These are phyloP conservation scores for Cromileptes altivelis DNA, from an alignment of 2,113 vertebrate genomes.

Conservation along the genomic window DNA sequence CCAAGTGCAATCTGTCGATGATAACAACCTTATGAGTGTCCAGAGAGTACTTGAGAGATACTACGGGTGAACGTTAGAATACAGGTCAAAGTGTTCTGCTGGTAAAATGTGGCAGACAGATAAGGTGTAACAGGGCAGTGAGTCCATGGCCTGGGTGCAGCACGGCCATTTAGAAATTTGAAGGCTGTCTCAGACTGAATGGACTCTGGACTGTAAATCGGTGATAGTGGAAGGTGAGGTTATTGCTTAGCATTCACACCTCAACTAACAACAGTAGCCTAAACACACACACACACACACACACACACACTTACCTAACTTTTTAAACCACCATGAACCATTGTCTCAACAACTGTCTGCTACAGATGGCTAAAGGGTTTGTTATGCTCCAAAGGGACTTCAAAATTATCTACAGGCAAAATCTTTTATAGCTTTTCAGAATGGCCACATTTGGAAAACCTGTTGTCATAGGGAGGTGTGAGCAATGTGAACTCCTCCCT, in stretches of 20 bases:
- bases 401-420: too few relatives aligned
- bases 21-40: slow-evolving; percentile 14
- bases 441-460: too few relatives aligned
- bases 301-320: too few relatives aligned
- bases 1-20: slow-evolving; percentile 10
- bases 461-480: too few relatives aligned
- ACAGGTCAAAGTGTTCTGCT: slow-evolving; percentile 40
- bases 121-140: slow-evolving; percentile 31
- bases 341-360: too few relatives aligned
- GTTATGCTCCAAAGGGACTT: too few relatives aligned
- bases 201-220: slow-evolving; percentile 36
- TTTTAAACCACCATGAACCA: too few relatives aligned
- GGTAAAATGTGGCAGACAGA: slow-evolving; percentile 30
- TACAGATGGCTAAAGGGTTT: too few relatives aligned
- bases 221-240: background rate
- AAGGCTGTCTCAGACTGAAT: background rate
- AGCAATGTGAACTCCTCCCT: too few relatives aligned
- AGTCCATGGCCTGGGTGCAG: background rate
- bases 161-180: background rate
- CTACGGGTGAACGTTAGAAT: background rate
- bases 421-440: too few relatives aligned
- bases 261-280: background rate
- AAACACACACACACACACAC: background rate
- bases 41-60: background rate
- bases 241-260: background rate